Evolutionary conservation across 2,113 vertebrate genomes (phyloP).

Genomic region (Mandrillus leucophaeus): DNA sequence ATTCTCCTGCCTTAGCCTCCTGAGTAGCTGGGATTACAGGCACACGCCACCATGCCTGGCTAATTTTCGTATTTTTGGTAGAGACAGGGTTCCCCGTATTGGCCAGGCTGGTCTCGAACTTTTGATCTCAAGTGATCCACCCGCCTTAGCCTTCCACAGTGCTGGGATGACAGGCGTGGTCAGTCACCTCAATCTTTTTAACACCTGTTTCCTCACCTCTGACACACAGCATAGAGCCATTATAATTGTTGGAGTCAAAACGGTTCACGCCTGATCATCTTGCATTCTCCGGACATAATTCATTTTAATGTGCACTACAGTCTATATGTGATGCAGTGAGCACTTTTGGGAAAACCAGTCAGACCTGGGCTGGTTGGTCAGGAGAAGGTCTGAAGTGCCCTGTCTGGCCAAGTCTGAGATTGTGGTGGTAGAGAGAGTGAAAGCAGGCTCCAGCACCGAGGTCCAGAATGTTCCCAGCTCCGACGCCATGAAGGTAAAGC

Average conservation of each 20-base stretch:
- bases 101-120: no score
- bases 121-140: no score
- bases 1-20: no score
- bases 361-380: background rate
- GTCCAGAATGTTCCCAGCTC: background rate
- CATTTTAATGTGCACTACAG: fast-evolving
- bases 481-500: background rate
- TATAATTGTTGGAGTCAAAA: fast-evolving
- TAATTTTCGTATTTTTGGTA: background rate
- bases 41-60: no score
- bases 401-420: background rate
- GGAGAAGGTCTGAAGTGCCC: background rate
- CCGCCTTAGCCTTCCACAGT: no score
- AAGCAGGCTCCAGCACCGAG: fast-evolving
- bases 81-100: no score
- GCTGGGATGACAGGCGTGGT: no score
- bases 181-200: background rate
- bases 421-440: no score
- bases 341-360: fast-evolving
- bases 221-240: background rate
- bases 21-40: no score
- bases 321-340: background rate
- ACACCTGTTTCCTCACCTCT: no score
- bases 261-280: background rate
- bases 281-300: background rate